Conservation (phyloP, 2,888 invertebrate genomes). For the Oligia fasciuncula region DNA sequence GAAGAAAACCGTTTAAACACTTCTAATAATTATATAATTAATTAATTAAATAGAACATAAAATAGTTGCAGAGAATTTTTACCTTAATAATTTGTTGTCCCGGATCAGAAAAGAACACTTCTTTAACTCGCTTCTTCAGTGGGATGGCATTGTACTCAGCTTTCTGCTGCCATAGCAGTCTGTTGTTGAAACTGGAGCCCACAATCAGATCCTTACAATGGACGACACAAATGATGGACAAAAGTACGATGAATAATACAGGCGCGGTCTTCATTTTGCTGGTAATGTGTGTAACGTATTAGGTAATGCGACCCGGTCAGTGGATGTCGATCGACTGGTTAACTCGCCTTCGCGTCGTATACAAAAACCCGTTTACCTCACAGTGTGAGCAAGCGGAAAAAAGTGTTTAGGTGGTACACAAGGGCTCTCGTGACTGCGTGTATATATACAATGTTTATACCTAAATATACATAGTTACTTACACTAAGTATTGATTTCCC, state of each 20-base stretch:
- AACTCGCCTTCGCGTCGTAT: constrained; percentile 60
- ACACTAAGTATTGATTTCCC: constrained; percentile 55
- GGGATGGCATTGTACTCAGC: constrained; percentile 86
- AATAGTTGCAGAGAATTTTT: constrained; percentile 34
- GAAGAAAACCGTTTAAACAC: constrained; percentile 10
- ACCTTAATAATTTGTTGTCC: constrained; percentile 88
- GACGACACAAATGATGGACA: constrained; percentile 77
- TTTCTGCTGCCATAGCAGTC: constrained; percentile 83
- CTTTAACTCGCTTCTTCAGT: constrained; percentile 86
- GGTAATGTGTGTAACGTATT: constrained; percentile 53
- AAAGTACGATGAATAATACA: constrained; percentile 75
- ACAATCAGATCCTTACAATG: constrained; percentile 85
- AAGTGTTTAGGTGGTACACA: constrained; percentile 36
- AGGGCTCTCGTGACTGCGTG: constrained; percentile 57
- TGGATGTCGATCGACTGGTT: constrained; percentile 75
- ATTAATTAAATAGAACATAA: constrained; percentile 3
- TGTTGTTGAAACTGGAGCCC: constrained; percentile 84
- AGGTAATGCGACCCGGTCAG: constrained; percentile 73
- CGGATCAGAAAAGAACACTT: constrained; percentile 85
- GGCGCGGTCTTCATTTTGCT: constrained; percentile 80
- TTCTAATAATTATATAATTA: constrained; percentile 10
- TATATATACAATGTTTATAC: constrained; percentile 18
- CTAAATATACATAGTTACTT: constrained; percentile 11
- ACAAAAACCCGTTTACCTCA: constrained; percentile 66
- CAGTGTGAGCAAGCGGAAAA: constrained; percentile 60